Base-by-base conservation (phyloP, 2,797 vertebrate genomes). In the Poeciliopsis infans region DNA sequence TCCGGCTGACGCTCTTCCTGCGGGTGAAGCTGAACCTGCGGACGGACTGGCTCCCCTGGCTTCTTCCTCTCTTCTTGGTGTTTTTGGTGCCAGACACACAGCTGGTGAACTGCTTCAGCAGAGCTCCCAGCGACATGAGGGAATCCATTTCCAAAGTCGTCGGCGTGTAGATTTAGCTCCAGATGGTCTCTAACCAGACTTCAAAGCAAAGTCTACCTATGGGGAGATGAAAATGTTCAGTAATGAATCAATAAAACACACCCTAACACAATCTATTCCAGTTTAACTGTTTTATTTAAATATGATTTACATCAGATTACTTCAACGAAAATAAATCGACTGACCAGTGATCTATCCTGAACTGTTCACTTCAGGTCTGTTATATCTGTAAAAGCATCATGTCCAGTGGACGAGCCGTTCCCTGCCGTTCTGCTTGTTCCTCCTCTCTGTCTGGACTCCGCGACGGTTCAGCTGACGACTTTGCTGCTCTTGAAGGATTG, bases 61-160 rank as follows among this genome's bases (percentile, higher is more conserved):
- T 13, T 0, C 28, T 13, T 0, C 28, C 86, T 51, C 76, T 88
- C 46, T 89, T 87, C 49, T 77, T 18, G 1, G 91, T 5, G 43
- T 80, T 28, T 25, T 68, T 92, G 33, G 88, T 92, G 3, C 88
- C 88, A 0, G 91, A 91, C 80, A 96, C 25, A 0, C 91, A 95
- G 81, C 91, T 93, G 83, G 92, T 94, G 82, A 96, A 89, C 78
- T 96, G 95, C 83, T 93, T 94, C 74, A 96, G 81, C 6, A 95
- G 95, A 13, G 93, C 88, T 0, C 94, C 88, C 75, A 96, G 83
- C 0, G 94, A 94, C 86, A 93, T 94, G 36, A 95, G 41, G 36
- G 94, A 93, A 75, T 95, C 92, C 96, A 96, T 96, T 31, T 47
- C 79, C 5, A 8, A 2, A 12, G 64, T 5, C 2, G 71, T 36